phyloP scores from a whole-genome alignment of 1,140 invertebrate genomes.

The Thereuonema tuberculata region DNA sequence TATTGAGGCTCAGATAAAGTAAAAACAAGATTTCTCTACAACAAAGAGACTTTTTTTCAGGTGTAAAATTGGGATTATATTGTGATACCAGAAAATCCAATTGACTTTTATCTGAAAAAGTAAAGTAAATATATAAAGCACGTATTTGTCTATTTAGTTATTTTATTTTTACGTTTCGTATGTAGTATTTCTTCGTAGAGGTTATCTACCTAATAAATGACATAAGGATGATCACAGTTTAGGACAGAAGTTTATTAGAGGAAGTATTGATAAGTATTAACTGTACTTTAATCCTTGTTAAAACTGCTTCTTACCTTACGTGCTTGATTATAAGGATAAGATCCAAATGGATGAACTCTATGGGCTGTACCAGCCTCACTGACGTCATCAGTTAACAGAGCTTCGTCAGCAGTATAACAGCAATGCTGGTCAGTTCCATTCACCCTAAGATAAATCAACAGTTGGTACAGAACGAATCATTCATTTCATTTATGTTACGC shows the following conservation, averaged over 20 bases:
- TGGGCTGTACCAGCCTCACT: not conserved
- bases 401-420: not conserved
- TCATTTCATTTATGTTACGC: no score
- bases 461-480: no score
- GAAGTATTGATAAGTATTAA: not conserved
- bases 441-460: not conserved
- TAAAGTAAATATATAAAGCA: not conserved
- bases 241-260: not conserved
- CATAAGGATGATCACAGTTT: not conserved
- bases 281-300: no score
- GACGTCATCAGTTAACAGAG: not conserved
- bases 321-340: not conserved
- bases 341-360: not conserved
- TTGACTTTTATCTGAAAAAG: no score
- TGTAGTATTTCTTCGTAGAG: not conserved
- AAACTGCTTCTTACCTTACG: not conserved
- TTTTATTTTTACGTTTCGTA: not conserved
- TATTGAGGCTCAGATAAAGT: no score
- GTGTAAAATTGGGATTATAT: no score
- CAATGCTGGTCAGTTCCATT: not conserved
- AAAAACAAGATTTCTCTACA: no score
- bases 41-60: no score
- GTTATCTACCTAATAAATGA: not conserved
- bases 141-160: not conserved
- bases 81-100: no score